Conservation (phyloP, 2,888 invertebrate species). For the Prosapia bicincta region DNA sequence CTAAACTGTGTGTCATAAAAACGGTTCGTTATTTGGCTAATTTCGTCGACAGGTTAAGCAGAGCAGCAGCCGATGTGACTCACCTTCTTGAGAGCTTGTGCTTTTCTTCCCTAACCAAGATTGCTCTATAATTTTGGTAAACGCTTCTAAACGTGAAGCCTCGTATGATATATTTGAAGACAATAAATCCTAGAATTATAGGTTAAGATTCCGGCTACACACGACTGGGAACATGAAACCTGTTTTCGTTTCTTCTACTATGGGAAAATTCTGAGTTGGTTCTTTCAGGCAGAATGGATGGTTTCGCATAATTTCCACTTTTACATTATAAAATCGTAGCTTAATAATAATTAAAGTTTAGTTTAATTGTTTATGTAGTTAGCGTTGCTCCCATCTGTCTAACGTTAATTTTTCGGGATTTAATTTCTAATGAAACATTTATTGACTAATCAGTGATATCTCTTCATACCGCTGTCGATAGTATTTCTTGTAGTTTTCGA, state of each 20-base stretch:
- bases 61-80: neutral
- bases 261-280: neutral
- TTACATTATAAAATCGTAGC: too few species aligned
- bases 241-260: neutral
- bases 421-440: too few species aligned
- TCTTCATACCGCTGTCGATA: too few species aligned
- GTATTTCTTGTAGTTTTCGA: too few species aligned
- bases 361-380: too few species aligned
- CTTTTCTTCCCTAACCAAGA: neutral
- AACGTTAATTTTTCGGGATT: too few species aligned
- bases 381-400: too few species aligned
- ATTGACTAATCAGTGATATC: too few species aligned
- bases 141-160: neutral
- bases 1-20: too few species aligned
- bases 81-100: neutral
- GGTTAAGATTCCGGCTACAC: neutral
- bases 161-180: neutral
- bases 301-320: neutral
- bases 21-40: too few species aligned
- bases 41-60: too few species aligned
- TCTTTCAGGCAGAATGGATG: neutral
- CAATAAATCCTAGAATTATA: neutral
- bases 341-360: too few species aligned
- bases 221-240: neutral
- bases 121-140: neutral